A percentile compares a stretch with the other conserved stretches of the same genome.
These are phyloP conservation scores for Pterostichus madidus DNA, from an alignment of 2,888 invertebrate species.

Conservation along the genomic window DNA sequence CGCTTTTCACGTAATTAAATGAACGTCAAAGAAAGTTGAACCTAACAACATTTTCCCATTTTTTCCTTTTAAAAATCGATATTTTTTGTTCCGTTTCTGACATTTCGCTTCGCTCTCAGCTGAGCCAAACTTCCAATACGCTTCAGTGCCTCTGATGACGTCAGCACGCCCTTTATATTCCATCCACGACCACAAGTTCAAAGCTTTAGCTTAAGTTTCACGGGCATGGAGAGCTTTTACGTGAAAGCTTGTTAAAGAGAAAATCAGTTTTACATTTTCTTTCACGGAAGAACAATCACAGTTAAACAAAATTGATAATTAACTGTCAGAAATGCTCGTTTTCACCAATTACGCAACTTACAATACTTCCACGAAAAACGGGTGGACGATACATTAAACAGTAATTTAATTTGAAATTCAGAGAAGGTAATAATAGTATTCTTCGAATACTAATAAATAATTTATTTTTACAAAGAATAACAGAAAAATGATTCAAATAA, in stretches of 20 bases:
- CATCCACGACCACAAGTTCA: constrained; percentile 2
- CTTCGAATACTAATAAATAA: no score
- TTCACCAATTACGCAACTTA: no score
- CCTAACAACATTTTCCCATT: neutral
- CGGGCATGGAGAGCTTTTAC: neutral
- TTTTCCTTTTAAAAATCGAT: neutral
- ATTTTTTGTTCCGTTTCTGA: neutral
- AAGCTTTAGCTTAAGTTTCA: neutral
- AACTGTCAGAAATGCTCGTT: no score
- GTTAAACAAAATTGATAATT: no score
- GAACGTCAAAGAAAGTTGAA: neutral
- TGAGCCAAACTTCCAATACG: neutral
- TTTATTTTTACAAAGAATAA: no score
- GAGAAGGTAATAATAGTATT: no score
- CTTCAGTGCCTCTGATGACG: neutral
- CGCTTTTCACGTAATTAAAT: neutral
- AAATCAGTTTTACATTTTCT: no score
- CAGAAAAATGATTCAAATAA: no score
- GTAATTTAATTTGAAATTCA: no score
- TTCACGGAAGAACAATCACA: no score
- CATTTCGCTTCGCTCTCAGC: neutral
- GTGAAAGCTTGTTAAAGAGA: neutral
- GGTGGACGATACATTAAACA: no score
- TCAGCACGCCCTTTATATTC: constrained; percentile 2
- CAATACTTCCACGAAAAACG: no score